Base-by-base conservation (phyloP, 2,113 vertebrate genomes). In the Platysternon megacephalum region DNA sequence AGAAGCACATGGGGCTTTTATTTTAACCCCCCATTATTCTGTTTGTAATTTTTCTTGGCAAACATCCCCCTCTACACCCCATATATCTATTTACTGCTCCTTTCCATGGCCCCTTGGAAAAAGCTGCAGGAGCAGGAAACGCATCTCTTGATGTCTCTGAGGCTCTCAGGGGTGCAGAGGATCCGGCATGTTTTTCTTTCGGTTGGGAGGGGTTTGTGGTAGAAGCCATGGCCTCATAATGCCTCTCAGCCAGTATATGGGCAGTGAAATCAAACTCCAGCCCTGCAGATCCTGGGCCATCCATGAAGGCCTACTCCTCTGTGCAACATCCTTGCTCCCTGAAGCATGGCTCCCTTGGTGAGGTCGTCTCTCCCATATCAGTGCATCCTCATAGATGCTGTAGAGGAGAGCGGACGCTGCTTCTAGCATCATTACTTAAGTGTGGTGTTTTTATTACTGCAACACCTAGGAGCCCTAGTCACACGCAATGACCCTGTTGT, bases 201-300 rank as follows among this genome's bases (percentile, higher is more conserved):
- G 48, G n/a, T 76, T 16, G 52, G 82, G 89, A 46, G 61, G 74
- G 48, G 46, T 48, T 28, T 26, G 68, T 53, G 85, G 85, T 83
- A 55, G 89, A 58, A 79, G 6, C 58, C 78, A 87, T 80, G 76
- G 51, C 84, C 28, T 2, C 74, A 82, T 29, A 61, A 65, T 44
- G 84, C 55, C 79, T 48, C 4, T 7, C 9, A 26, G 22, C 39
- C 22, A 42, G n/a, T 0, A 0, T 84, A n/a, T 2, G 0, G 22
- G 39, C 42, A 22, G 58, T 88, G 46, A 42, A 39, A 44, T 22
- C 1, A 0, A 12, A 76, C 42, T 55, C 51, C 32, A 76, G 52
- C 4, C 0, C 0, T 2, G 48, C 35, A 29, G 0, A 0, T 17
- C 65, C 35, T 56, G 5, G n/a, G 24, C 55, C 74, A n/a, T 28